Conservation (phyloP, 2,113 vertebrate species). For the Dasyurus viverrinus region DNA sequence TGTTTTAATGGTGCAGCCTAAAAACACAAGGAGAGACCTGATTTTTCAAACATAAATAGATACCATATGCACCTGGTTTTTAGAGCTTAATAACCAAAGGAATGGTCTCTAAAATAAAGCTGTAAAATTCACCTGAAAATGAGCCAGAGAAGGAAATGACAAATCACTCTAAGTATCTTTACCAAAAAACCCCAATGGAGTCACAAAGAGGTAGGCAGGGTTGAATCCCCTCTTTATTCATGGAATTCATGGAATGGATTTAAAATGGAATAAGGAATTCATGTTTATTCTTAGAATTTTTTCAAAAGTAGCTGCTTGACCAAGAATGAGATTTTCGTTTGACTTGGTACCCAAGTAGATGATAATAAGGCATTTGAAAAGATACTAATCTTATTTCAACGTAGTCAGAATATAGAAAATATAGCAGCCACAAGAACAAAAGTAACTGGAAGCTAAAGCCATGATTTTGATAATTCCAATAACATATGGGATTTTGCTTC, state of each 20-base stretch:
- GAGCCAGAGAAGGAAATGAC: too few species aligned
- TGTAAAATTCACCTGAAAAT: too few species aligned
- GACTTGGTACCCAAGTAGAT: conserved; percentile 22
- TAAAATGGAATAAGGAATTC: neutral
- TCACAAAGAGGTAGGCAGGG: too few species aligned
- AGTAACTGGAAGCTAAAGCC: conserved; percentile 8
- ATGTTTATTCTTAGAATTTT: conserved; percentile 19
- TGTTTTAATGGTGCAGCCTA: conserved; percentile 74
- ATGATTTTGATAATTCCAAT: neutral
- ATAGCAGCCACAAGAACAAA: conserved; percentile 9
- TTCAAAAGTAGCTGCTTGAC: conserved; percentile 17
- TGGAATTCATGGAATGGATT: too few species aligned
- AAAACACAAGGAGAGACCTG: conserved; percentile 43
- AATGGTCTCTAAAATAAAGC: too few species aligned
- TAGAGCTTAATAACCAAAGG: neutral
- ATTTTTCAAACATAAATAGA: conserved; percentile 52
- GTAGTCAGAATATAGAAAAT: neutral
- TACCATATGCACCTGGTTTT: conserved; percentile 37
- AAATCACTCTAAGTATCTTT: too few species aligned
- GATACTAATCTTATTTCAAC: conserved; percentile 16
- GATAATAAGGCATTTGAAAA: conserved; percentile 22
- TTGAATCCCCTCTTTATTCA: too few species aligned
- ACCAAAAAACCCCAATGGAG: too few species aligned
- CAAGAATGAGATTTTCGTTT: conserved; percentile 2
- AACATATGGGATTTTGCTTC: conserved; percentile 19